Percentiles rank a stretch among this genome's conserved stretches.
phyloP scores from a whole-genome alignment of 1,140 invertebrate species.

The Aphaenogaster ashmeadi region DNA sequence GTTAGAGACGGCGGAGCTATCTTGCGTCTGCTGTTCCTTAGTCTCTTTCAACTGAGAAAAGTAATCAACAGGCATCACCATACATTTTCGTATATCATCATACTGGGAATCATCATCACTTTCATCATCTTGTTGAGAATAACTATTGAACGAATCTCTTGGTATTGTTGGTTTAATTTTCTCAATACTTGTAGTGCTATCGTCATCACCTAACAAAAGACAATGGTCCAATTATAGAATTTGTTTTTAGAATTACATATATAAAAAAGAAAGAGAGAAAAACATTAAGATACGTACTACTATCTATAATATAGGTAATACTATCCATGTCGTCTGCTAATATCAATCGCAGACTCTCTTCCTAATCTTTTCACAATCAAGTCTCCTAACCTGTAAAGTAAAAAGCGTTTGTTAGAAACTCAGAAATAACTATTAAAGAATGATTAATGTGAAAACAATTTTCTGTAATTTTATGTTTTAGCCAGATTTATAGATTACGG shows the following conservation, averaged over 20 bases:
- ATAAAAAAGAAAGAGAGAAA: not conserved
- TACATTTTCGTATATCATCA: too few relatives aligned
- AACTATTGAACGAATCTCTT: not conserved
- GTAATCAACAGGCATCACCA: too few relatives aligned
- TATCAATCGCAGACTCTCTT: not conserved
- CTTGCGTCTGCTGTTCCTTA: too few relatives aligned
- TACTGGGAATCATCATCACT: not conserved
- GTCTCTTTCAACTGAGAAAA: too few relatives aligned
- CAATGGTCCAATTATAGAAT: not conserved
- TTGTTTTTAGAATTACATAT: not conserved
- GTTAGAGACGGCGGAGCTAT: too few relatives aligned
- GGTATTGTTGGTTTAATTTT: not conserved
- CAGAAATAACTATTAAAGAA: not conserved
- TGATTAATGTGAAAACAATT: not conserved
- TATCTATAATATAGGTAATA: conserved; percentile 11
- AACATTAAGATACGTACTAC: not conserved
- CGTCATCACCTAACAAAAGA: conserved; percentile 1
- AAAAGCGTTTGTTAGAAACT: not conserved
- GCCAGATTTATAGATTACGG: not conserved
- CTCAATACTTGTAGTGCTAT: not conserved
- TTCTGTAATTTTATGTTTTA: not conserved
- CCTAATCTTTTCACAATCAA: not conserved
- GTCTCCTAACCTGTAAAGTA: not conserved
- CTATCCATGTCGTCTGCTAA: not conserved
- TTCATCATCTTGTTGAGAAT: not conserved